Base-by-base conservation (phyloP, 1,140 invertebrate genomes). In the Heliconius nattereri region DNA sequence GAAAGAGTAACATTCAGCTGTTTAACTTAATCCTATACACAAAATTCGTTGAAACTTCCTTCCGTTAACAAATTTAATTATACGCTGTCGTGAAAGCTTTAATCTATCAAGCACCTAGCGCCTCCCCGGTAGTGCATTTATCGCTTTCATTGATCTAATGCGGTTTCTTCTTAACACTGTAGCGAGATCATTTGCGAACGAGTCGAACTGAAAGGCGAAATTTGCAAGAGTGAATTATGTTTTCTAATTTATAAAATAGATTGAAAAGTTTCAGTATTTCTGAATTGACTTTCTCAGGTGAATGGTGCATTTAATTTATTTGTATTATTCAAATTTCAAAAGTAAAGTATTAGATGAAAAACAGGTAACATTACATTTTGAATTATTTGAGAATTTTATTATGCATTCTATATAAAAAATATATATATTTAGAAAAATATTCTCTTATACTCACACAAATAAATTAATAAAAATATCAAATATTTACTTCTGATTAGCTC, bases 101-200 rank as follows among this genome's bases (percentile, higher is more conserved):
- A 70, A 70, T 75, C 57, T 26, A 35, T 40, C 66, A 76, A 75
- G 75, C 57, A 29, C 52, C 76, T 78, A 49, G 70, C 70, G 71
- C 76, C 76, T 78, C 71, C 40, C 45, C 35, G 20, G 66, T 29
- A 76, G 66, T 78, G 76, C 76, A 78, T 78, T 78, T 72, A 78
- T 35, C 70, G 76, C 71, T 60, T 78, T 54, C 72, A 78, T 78
- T 78, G 71, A 73, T 78, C 71, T 78, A 35, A 73, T 78, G 76
- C 71, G 71, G 71, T 73, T 57, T 23, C 20, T 35, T 66, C 60
- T 66, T 29, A 66, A 66, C 60, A 29, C 60, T 66, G 60, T 66
- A 66, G 60, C 60, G 23, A 66, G 26, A 66, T 66, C 60, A 66
- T 66, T 66, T 66, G 60, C 60, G 26, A 60, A n/a, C 57, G n/a